Evolutionary conservation across 1,140 invertebrate genomes (phyloP), one percentile per base, ranked within the genome.

Genomic region (Ridgeia piscesae): DNA sequence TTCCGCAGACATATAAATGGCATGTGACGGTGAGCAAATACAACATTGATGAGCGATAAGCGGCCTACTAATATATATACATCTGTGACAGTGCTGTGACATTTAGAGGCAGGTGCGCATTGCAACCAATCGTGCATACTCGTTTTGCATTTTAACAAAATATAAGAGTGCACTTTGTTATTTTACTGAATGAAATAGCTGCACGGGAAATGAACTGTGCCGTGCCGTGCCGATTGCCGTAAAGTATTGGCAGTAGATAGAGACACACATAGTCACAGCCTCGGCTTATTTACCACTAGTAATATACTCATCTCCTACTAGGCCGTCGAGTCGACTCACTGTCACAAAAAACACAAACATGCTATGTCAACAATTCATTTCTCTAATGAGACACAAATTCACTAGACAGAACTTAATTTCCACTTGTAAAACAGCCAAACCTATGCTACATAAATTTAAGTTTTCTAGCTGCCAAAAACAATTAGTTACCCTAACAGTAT

Each of bases 221-320:
- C 2, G 58, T 77, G 58, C 58, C 11, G 42, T 42, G 27, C 58
- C 27, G 58, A 31, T 21, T 77, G 58, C 58, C 4, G n/a, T n/a
- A n/a, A n/a, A n/a, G n/a, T n/a, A n/a, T n/a, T n/a, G n/a, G 27
- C 58, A 77, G 58, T 21, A 77, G 58, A 9, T 77, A 21, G 0
- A 21, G 11, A 31, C 2, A 77, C 11, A 77, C 58, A 77, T 21
- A 77, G 58, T 4, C 58, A 21, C 17, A 21, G 27, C 58, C 58
- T 0, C 27, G 58, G 58, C 0, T 35, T 91, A 92, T 92, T 92
- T 92, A 92, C 92, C 92, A 92, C 92, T 91, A 91, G 48, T 34
- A 48, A 91, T 92, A 92, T 92, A 92, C 92, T 92, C 92, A 92
- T 92, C 92, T 92, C 92, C 92, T 34, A 92, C 92, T 27, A 90